Base-by-base conservation (phyloP, 2,888 invertebrate species). In the Gymnoscelis rufifasciata region DNA sequence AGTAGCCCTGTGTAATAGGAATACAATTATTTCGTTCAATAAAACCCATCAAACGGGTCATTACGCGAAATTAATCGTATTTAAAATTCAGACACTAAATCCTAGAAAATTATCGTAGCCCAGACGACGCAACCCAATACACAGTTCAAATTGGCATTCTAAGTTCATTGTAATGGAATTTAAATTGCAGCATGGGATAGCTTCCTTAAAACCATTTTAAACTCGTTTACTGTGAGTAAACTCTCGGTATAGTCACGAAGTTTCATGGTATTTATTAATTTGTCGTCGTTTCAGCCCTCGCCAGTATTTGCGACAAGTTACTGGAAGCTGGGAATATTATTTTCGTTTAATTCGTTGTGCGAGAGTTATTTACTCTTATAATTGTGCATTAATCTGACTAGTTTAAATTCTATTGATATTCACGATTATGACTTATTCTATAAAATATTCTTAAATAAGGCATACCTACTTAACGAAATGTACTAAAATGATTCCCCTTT, bases 101-200 rank as follows among this genome's bases (percentile, higher is more conserved):
- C 62, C 44, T 59, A 59, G 60, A 61, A 66, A 70, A 72, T 66
- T 66, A 71, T 67, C 62, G n/a, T n/a, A n/a, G n/a, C n/a, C n/a
- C n/a, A n/a, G n/a, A n/a, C n/a, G 60, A 56, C 56, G 55, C 57
- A 44, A 54, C 56, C 53, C 54, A 58, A 66, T 66, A 70, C 66
- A 69, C 66, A 69, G 66, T 70, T 72, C 63, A 69, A 77, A 78
- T 78, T 74, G 71, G 68, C 75, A 72, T 79, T 78, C 78, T 76
- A 78, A 75, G 77, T 75, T 72, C 68, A 71, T 64, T 73, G 70
- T 75, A 80, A 78, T 79, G 71, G 75, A 77, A 80, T 81, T 80
- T 76, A 80, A 81, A 80, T 78, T 74, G 75, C 72, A 62, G 68
- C 71, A 66, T 75, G 68, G 68, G 68, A 74, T 75, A 76, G 48